phyloP scores from a whole-genome alignment of 2,888 invertebrate species.

The Cryptops parisi region DNA sequence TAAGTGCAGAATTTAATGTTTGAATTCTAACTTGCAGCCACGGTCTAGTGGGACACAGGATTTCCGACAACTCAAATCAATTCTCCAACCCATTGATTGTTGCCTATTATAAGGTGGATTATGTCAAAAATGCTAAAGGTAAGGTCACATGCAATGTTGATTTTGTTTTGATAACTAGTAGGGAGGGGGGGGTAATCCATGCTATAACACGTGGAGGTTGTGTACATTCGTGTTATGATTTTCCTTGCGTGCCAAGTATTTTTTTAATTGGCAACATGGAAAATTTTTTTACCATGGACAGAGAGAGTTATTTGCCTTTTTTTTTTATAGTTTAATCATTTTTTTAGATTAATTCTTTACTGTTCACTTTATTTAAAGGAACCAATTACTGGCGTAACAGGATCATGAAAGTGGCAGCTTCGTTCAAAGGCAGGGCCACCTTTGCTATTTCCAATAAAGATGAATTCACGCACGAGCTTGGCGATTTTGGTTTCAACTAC shows the following conservation, averaged over 20 bases:
- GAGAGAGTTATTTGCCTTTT: too few relatives aligned
- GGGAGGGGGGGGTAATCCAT: too few relatives aligned
- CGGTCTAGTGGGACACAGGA: conserved; percentile 83
- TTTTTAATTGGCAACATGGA: neutral
- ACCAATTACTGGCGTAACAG: conserved; percentile 99
- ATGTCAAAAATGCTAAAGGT: conserved; percentile 88
- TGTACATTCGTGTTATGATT: too few relatives aligned
- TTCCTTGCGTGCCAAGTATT: too few relatives aligned
- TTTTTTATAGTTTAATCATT: too few relatives aligned
- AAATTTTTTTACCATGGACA: too few relatives aligned
- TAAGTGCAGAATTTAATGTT: too few relatives aligned
- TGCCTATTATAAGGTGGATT: conserved; percentile 89
- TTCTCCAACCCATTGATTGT: conserved; percentile 80
- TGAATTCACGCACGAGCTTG: conserved; percentile 86
- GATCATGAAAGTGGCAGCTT: conserved; percentile 74
- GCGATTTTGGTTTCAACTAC: conserved; percentile 82
- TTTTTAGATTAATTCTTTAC: neutral
- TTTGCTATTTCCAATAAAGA: conserved; percentile 89
- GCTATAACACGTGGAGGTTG: too few relatives aligned
- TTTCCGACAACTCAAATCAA: conserved; percentile 64
- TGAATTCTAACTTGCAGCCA: conserved; percentile 44
- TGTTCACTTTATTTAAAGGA: conserved; percentile 31
- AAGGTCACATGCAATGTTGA: too few relatives aligned
- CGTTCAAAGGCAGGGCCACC: conserved; percentile 46
- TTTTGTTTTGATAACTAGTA: too few relatives aligned